Conservation (phyloP, 2,113 vertebrate genomes). For the Zosterops hypoxanthus region DNA sequence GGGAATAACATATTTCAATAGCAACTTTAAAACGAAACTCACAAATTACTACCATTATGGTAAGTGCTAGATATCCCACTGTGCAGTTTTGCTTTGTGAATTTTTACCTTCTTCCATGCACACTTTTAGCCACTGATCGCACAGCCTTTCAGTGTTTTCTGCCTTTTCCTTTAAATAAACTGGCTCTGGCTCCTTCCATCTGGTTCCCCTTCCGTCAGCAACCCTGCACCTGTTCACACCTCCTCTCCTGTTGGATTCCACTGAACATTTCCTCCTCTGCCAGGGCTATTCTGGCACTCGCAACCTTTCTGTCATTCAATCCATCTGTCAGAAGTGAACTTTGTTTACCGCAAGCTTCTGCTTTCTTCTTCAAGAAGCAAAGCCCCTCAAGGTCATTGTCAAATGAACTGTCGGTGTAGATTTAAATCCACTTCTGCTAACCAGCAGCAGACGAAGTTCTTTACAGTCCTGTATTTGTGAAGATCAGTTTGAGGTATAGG, state of each 20-base stretch:
- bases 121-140: slow-evolving; percentile 86
- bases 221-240: slow-evolving; percentile 99
- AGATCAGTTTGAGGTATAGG: slow-evolving; percentile 61
- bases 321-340: slow-evolving; percentile 99
- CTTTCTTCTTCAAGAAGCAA: slow-evolving; percentile 98
- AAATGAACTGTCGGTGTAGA: slow-evolving; percentile 85
- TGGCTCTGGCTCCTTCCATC: slow-evolving; percentile 99
- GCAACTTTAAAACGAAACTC: slow-evolving; percentile 81
- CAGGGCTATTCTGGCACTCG: slow-evolving; percentile 98
- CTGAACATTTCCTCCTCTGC: slow-evolving; percentile 95
- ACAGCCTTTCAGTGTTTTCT: slow-evolving; percentile 87
- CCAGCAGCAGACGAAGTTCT: slow-evolving; percentile 76
- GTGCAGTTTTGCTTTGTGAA: slow-evolving; percentile 85
- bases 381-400: slow-evolving; percentile 92
- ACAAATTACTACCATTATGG: slow-evolving; percentile 84
- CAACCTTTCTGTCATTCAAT: slow-evolving; percentile 99
- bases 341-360: slow-evolving; percentile 99
- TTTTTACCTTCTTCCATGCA: slow-evolving; percentile 85
- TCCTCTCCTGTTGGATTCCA: slow-evolving; percentile 99
- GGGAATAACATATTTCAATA: slow-evolving; percentile 75
- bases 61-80: slow-evolving; percentile 82
- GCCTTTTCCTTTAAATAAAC: slow-evolving; percentile 99
- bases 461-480: slow-evolving; percentile 71
- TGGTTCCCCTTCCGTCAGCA: slow-evolving; percentile 99
- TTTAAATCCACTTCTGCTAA: slow-evolving; percentile 81